These are phyloP conservation scores for Trichoplax adhaerens DNA, from an alignment of 37 sponge, comb jelly and placozoan species.

Conservation along the genomic window DNA sequence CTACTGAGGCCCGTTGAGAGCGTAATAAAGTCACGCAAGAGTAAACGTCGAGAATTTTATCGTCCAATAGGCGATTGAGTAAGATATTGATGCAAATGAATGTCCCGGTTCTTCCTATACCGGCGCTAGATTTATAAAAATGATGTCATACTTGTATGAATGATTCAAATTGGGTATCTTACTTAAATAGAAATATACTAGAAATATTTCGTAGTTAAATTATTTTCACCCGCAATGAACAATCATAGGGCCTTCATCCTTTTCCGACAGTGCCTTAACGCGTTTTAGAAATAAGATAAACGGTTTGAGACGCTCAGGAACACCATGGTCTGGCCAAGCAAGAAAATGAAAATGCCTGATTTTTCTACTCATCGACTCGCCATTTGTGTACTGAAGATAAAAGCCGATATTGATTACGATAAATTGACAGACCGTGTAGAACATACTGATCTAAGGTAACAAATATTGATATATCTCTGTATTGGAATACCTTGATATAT, in stretches of 20 bases:
- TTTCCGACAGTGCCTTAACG: not conserved
- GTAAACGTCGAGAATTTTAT: too few species aligned
- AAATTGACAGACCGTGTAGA: too few species aligned
- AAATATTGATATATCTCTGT: too few species aligned
- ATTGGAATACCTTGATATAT: too few species aligned
- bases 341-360: slow-evolving; percentile 1
- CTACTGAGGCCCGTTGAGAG: too few species aligned
- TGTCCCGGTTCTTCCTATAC: slow-evolving; percentile 86
- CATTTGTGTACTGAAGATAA: too few species aligned
- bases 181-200: not conserved
- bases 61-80: slow-evolving; percentile 13
- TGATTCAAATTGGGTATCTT: too few species aligned
- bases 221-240: slow-evolving; percentile 11
- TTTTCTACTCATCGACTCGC: too few species aligned
- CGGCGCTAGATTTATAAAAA: slow-evolving; percentile 13
- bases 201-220: not conserved
- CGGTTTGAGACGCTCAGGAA: slow-evolving; percentile 14
- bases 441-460: too few species aligned
- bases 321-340: slow-evolving; percentile 20
- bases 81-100: slow-evolving; percentile 77
- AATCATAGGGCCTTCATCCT: slow-evolving; percentile 1
- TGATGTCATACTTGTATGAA: too few species aligned
- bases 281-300: slow-evolving; percentile 4
- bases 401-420: too few species aligned
- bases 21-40: too few species aligned